phyloP scores from a whole-genome alignment of 1,140 invertebrate species.

The Pseudomyrmex flavicornis region DNA sequence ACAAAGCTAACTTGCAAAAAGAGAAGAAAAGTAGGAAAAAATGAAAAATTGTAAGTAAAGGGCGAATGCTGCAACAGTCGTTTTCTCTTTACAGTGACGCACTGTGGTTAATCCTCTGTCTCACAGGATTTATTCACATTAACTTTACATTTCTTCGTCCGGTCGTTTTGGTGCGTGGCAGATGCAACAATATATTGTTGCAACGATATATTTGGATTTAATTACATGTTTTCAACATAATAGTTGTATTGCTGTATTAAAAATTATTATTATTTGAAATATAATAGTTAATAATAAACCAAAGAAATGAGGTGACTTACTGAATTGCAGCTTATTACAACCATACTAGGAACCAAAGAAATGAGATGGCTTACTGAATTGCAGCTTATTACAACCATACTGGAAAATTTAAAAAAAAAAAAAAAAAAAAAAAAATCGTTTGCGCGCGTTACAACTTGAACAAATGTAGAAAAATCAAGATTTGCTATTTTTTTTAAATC shows the following conservation, averaged over 20 bases:
- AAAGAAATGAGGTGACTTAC: too few species aligned
- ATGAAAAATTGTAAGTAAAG: slow-evolving; percentile 42
- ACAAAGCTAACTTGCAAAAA: slow-evolving; percentile 12
- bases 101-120: slow-evolving; percentile 52
- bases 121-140: slow-evolving; percentile 25
- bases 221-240: slow-evolving; percentile 3
- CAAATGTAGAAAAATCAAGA: background rate
- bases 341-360: too few species aligned
- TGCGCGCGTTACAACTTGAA: background rate
- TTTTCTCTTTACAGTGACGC: slow-evolving; percentile 48
- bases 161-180: background rate
- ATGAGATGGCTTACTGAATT: too few species aligned
- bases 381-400: too few species aligned
- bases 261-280: too few species aligned
- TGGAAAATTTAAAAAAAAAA: too few species aligned
- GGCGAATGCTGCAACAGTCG: slow-evolving; percentile 30
- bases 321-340: too few species aligned
- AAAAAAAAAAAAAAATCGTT: too few species aligned
- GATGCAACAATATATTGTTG: background rate
- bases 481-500: background rate
- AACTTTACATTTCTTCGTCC: slow-evolving; percentile 58
- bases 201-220: background rate
- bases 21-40: slow-evolving; percentile 10
- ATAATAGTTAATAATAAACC: too few species aligned
- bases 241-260: too few species aligned